A percentile compares a stretch with the other conserved stretches of the same genome.
Conservation (phyloP, 2,113 vertebrate species). For the Scartelaos histophorus region DNA sequence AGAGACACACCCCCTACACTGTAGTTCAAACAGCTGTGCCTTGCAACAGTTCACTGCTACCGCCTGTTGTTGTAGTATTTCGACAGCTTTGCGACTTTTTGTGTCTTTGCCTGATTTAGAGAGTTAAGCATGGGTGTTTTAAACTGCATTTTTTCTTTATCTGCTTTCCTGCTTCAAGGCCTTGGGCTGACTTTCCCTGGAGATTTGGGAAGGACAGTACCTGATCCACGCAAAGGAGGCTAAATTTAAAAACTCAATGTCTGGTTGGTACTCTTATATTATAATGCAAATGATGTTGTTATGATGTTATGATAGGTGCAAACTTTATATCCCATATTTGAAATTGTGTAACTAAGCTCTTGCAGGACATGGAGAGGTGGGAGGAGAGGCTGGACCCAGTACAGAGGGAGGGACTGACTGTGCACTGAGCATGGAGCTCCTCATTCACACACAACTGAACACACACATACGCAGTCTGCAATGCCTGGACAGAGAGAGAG, state of each 20-base stretch:
- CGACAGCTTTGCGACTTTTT: neutral
- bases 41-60: constrained; percentile 1
- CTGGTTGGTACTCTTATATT: neutral
- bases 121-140: neutral
- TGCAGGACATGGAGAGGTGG: constrained; percentile 54
- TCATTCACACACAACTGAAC: constrained; percentile 71
- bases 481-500: constrained; percentile 47
- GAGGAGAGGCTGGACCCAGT: constrained; percentile 59
- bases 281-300: neutral
- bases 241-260: neutral
- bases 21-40: neutral
- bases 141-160: constrained; percentile 9
- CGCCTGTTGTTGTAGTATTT: neutral
- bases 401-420: constrained; percentile 58
- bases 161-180: constrained; percentile 5
- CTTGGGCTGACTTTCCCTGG: constrained; percentile 21
- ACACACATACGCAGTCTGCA: constrained; percentile 43
- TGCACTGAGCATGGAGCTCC: constrained; percentile 70
- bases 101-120: neutral
- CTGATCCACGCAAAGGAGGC: constrained; percentile 45
- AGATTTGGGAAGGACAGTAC: constrained; percentile 21
- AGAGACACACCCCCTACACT: constrained; percentile 21
- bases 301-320: neutral
- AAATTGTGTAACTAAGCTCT: constrained; percentile 38
- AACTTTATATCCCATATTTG: neutral